Evolutionary conservation across 2,113 vertebrate genomes (phyloP).

Genomic region (Hydrolagus affinis): DNA sequence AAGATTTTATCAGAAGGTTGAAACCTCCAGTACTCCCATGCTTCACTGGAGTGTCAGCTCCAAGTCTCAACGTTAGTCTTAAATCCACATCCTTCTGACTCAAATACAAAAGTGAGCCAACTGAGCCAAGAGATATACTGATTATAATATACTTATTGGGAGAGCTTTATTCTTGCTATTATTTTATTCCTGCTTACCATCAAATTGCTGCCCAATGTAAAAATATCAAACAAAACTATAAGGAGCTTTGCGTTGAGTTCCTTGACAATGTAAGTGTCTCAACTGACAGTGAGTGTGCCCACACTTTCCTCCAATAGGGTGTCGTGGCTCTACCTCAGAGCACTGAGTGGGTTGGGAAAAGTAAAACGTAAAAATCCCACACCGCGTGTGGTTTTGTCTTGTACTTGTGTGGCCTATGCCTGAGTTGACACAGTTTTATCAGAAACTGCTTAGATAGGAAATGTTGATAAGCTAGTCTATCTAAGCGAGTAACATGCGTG

Average conservation of each 20-base stretch:
- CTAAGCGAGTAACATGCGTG: background rate
- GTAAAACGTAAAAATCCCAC: background rate
- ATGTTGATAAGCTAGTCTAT: background rate
- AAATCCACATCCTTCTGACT: too few species aligned
- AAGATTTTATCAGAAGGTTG: too few species aligned
- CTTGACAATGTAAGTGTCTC: slow-evolving; percentile 6
- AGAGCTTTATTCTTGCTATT: background rate
- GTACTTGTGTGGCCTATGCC: background rate
- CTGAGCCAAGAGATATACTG: too few species aligned
- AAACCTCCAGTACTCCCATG: too few species aligned
- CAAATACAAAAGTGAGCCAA: too few species aligned
- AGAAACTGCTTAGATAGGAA: background rate
- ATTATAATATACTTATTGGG: background rate
- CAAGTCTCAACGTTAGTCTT: too few species aligned
- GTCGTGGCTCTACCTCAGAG: background rate
- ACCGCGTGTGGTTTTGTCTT: slow-evolving; percentile 16
- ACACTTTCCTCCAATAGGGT: background rate
- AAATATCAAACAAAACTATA: slow-evolving; percentile 8
- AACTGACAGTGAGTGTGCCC: slow-evolving; percentile 17
- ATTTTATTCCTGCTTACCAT: background rate
- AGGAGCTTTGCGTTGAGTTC: background rate
- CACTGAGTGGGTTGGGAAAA: slow-evolving; percentile 24
- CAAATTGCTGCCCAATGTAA: background rate
- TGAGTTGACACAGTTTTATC: slow-evolving; percentile 15
- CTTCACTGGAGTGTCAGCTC: too few species aligned